A percentile compares a stretch with the other conserved stretches of the same genome.
phyloP scores from a whole-genome alignment of 2,888 invertebrate genomes.

The Coleophora deauratella region DNA sequence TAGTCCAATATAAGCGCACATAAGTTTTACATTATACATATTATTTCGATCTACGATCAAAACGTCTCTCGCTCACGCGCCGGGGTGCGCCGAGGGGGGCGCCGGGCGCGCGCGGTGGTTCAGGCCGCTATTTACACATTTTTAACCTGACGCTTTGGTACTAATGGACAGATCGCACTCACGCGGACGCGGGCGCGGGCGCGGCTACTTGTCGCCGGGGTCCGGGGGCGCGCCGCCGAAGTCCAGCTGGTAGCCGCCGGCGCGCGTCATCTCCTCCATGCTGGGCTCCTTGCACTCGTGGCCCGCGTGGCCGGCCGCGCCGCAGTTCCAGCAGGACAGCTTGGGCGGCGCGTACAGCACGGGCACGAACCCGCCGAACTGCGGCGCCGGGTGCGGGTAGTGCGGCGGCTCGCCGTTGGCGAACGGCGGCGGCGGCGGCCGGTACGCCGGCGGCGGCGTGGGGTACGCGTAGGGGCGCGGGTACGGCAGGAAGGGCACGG shows the following conservation, averaged over 20 bases:
- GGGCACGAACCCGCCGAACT: conserved; percentile 63
- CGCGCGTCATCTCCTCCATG: conserved; percentile 92
- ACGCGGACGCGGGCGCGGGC: conserved; percentile 12
- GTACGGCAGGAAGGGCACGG: conserved; percentile 47
- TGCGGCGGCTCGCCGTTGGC: conserved; percentile 65
- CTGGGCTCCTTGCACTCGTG: conserved; percentile 92
- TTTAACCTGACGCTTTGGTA: conserved; percentile 43
- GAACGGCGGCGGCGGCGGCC: conserved; percentile 58
- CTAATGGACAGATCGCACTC: conserved; percentile 23
- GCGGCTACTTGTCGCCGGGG: conserved; percentile 48
- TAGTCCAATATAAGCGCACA: conserved; percentile 36
- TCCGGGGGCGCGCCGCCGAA: conserved; percentile 71
- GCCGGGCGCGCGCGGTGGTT: conserved; percentile 15
- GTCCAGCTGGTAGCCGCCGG: conserved; percentile 80
- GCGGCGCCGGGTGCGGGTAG: conserved; percentile 52
- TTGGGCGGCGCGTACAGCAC: conserved; percentile 75
- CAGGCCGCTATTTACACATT: conserved; percentile 25
- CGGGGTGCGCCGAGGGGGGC: conserved; percentile 10
- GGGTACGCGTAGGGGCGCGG: conserved; percentile 56
- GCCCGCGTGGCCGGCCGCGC: conserved; percentile 86
- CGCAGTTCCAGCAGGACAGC: conserved; percentile 94
- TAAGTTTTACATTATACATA: conserved; percentile 34
- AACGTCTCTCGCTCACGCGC: conserved; percentile 14
- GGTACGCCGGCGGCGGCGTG: conserved; percentile 54
- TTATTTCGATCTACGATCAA: conserved; percentile 32